phyloP scores from a whole-genome alignment of 2,888 invertebrate species.

The Acrocyrtus sp. region DNA sequence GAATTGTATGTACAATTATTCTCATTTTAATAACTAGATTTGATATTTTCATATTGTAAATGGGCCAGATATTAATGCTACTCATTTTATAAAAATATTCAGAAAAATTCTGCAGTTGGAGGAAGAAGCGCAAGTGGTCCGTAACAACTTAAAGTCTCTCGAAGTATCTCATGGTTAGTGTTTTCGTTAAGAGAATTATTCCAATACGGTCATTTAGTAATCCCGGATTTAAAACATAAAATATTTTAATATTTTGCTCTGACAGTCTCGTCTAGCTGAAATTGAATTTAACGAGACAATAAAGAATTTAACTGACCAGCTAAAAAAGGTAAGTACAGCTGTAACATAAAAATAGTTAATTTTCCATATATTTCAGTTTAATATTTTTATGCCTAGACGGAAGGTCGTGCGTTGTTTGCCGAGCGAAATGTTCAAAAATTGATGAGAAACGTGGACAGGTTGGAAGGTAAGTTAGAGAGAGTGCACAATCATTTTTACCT shows the following conservation, averaged over 20 bases:
- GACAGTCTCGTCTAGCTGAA: slow-evolving; percentile 40
- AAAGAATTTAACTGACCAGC: slow-evolving; percentile 19
- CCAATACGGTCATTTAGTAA: background rate
- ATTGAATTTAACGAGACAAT: slow-evolving; percentile 37
- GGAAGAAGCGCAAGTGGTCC: slow-evolving; percentile 73
- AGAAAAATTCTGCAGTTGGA: slow-evolving; percentile 74
- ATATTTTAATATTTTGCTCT: background rate
- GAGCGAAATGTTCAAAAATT: slow-evolving; percentile 73
- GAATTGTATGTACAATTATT: slow-evolving; percentile 64
- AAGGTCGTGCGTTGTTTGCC: slow-evolving; percentile 73
- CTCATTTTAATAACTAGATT: background rate
- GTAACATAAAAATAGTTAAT: background rate
- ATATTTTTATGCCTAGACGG: slow-evolving; percentile 67
- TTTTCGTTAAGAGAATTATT: too few species aligned
- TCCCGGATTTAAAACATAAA: background rate
- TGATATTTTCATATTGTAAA: background rate
- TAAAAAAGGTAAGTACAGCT: slow-evolving; percentile 51
- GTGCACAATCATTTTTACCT: background rate
- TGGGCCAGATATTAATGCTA: background rate
- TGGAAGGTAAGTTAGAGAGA: slow-evolving; percentile 68
- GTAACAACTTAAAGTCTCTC: slow-evolving; percentile 74
- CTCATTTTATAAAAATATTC: slow-evolving; percentile 63
- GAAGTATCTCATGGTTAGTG: slow-evolving; percentile 73
- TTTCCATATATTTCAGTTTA: background rate
- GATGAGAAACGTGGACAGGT: slow-evolving; percentile 74